Percentiles rank a stretch among this genome's conserved stretches.
phyloP scores from a whole-genome alignment of 2,113 vertebrate species.

The Xerus inauris region DNA sequence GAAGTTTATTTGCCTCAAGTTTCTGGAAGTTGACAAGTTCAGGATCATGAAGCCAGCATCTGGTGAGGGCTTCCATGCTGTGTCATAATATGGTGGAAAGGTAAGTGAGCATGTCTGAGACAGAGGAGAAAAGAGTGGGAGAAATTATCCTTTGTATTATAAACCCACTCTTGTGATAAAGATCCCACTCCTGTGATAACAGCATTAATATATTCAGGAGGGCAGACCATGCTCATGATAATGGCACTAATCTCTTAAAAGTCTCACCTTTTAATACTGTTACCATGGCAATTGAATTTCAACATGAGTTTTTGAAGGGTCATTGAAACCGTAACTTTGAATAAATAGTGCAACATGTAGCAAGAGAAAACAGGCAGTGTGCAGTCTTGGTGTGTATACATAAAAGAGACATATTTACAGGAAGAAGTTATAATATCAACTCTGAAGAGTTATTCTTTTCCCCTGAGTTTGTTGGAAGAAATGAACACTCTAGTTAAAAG shows the following conservation, averaged over 20 bases:
- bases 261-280: not conserved
- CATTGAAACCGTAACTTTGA: not conserved
- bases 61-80: not conserved
- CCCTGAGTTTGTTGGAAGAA: not conserved
- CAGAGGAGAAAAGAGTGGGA: not conserved
- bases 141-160: not conserved
- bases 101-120: not conserved
- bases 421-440: not conserved
- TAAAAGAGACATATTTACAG: not conserved
- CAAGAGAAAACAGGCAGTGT: not conserved
- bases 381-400: not conserved
- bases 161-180: not conserved
- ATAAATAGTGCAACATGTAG: not conserved
- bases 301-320: not conserved
- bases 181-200: not conserved
- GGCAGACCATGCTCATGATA: no score
- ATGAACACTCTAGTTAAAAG: not conserved
- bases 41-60: not conserved
- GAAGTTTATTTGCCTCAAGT: not conserved
- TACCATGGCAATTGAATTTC: not conserved
- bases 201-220: not conserved
- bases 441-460: not conserved
- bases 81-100: not conserved
- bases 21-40: not conserved
- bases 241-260: not conserved